Conservation (phyloP, 2,888 invertebrate species). For the Tortricodes alternella region DNA sequence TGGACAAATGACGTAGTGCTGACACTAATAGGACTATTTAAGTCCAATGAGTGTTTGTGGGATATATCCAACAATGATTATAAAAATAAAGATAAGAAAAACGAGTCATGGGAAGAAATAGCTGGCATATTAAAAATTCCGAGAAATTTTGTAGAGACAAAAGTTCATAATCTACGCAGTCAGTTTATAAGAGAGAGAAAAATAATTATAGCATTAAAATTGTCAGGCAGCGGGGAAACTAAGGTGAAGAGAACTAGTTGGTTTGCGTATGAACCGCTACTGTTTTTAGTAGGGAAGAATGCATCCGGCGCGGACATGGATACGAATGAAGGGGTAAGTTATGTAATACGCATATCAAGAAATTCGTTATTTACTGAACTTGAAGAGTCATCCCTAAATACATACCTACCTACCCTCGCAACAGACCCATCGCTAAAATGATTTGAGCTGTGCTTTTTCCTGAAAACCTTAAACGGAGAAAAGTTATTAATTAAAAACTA, state of each 20-base stretch:
- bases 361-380: too few relatives aligned
- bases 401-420: too few relatives aligned
- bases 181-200: constrained; percentile 20
- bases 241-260: constrained; percentile 10
- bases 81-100: constrained; percentile 9
- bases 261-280: constrained; percentile 14
- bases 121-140: constrained; percentile 7
- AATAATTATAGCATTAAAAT: not conserved
- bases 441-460: too few relatives aligned
- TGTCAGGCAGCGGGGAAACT: not conserved
- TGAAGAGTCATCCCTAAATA: too few relatives aligned
- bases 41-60: constrained; percentile 21
- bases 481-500: too few relatives aligned
- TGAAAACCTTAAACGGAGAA: too few relatives aligned
- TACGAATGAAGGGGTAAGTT: constrained; percentile 5
- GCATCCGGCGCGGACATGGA: constrained; percentile 4
- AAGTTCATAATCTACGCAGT: constrained; percentile 16
- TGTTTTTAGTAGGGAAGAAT: constrained; percentile 7
- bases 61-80: constrained; percentile 9
- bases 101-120: constrained; percentile 10
- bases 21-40: constrained; percentile 26
- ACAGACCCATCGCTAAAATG: too few relatives aligned
- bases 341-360: not conserved
- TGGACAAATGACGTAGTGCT: constrained; percentile 28
- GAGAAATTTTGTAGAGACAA: constrained; percentile 8